Evolutionary conservation across 2,888 invertebrate genomes (phyloP).

Genomic region (Podotricha telesiphe): DNA sequence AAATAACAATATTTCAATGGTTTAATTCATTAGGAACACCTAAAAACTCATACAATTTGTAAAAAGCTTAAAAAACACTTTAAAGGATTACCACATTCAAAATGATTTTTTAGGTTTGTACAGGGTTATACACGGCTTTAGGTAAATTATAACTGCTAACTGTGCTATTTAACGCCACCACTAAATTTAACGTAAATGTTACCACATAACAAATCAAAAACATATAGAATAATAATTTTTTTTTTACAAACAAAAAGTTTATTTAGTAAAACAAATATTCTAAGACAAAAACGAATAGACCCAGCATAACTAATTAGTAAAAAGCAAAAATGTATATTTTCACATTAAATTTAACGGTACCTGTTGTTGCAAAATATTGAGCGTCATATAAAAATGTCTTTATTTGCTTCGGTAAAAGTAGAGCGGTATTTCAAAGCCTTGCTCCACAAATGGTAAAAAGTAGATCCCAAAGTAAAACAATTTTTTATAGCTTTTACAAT

Average conservation of each 20-base stretch:
- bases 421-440: conserved; percentile 54
- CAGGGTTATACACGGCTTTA: conserved; percentile 22
- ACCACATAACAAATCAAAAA: not conserved
- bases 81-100: conserved; percentile 22
- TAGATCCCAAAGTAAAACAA: conserved; percentile 68
- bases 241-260: not conserved
- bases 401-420: conserved; percentile 67
- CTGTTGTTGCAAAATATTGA: conserved; percentile 48
- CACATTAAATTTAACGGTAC: conserved; percentile 47
- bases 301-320: conserved; percentile 15
- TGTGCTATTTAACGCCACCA: conserved; percentile 38
- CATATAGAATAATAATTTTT: not conserved
- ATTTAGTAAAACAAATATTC: not conserved
- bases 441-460: conserved; percentile 76
- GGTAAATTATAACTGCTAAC: conserved; percentile 44
- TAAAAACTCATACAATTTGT: conserved; percentile 15
- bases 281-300: not conserved
- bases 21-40: conserved; percentile 22
- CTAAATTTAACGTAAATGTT: not conserved
- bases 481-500: conserved; percentile 48
- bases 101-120: conserved; percentile 22
- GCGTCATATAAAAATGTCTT: conserved; percentile 64
- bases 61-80: conserved; percentile 27
- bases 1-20: conserved; percentile 25
- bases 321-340: conserved; percentile 8